Percentiles rank a stretch among this genome's conserved stretches.
Conservation (phyloP, 2,888 invertebrate species). For the Ferdinandea cuprea region DNA sequence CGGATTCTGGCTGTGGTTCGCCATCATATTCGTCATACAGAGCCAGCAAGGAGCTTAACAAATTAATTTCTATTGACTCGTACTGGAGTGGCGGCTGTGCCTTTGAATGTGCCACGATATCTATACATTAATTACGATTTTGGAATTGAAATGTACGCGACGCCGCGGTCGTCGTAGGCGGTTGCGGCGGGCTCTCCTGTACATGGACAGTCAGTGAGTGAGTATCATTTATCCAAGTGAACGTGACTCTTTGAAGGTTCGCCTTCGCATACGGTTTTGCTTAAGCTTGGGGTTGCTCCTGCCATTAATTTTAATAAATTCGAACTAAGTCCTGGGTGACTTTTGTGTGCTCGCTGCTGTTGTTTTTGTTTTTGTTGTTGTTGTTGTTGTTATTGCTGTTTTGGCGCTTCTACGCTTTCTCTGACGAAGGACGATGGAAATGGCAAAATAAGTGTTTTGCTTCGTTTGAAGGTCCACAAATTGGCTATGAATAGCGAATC, state of each 20-base stretch:
- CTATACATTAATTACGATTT: not conserved
- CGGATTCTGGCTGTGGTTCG: not conserved
- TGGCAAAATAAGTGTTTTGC: not conserved
- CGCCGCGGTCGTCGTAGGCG: not conserved
- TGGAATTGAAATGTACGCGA: slow-evolving; percentile 4
- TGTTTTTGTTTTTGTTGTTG: slow-evolving; percentile 3
- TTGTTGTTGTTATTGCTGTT: too few species aligned
- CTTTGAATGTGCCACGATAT: too few species aligned
- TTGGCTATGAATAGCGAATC: slow-evolving; percentile 33
- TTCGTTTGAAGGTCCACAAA: slow-evolving; percentile 25
- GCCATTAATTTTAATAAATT: slow-evolving; percentile 58
- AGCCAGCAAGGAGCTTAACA: not conserved
- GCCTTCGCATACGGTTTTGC: not conserved
- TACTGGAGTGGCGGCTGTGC: not conserved
- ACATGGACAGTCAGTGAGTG: not conserved
- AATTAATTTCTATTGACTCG: slow-evolving; percentile 17
- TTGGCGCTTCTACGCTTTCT: not conserved
- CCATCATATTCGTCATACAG: not conserved
- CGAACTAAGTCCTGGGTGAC: not conserved
- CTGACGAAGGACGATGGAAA: not conserved
- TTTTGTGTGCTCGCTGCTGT: not conserved
- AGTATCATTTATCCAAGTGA: slow-evolving; percentile 19
- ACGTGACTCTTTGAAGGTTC: slow-evolving; percentile 22
- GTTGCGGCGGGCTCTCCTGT: not conserved
- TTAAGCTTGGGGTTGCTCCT: not conserved